Evolutionary conservation across 2,113 vertebrate species (phyloP).

Genomic region (Phoxinus phoxinus): DNA sequence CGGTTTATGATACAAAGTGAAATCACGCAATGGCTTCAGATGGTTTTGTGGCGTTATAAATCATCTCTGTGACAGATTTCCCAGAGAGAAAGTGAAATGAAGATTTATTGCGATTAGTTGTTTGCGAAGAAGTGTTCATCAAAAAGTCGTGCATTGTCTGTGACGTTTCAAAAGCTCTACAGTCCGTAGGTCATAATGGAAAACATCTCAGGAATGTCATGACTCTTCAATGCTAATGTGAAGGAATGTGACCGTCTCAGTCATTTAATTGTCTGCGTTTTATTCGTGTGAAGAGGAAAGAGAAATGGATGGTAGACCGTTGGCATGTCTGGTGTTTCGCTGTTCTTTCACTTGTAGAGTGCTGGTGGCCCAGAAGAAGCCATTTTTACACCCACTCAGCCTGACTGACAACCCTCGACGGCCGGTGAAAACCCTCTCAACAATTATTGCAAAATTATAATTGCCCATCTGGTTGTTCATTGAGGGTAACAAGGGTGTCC

Average conservation of each 20-base stretch:
- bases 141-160: constrained; percentile 32
- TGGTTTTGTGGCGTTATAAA: background rate
- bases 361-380: constrained; percentile 76
- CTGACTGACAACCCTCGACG: constrained; percentile 74
- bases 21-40: background rate
- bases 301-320: constrained; percentile 63
- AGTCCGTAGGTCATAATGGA: constrained; percentile 52
- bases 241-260: constrained; percentile 53
- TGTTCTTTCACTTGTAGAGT: constrained; percentile 68
- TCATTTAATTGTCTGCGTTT: constrained; percentile 54
- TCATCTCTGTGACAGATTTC: constrained; percentile 37
- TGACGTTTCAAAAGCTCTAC: constrained; percentile 43
- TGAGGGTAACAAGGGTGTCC: constrained; percentile 75
- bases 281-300: constrained; percentile 45
- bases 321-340: constrained; percentile 72
- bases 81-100: constrained; percentile 15
- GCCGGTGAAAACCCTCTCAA: constrained; percentile 69
- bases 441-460: constrained; percentile 78
- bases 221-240: constrained; percentile 50
- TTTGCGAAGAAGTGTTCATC: constrained; percentile 46
- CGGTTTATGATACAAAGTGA: background rate
- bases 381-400: constrained; percentile 68
- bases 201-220: constrained; percentile 56
- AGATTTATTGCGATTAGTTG: constrained; percentile 45
- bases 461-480: constrained; percentile 83